phyloP scores from a whole-genome alignment of 2,888 invertebrate species.

The Drosophila fungiperda region DNA sequence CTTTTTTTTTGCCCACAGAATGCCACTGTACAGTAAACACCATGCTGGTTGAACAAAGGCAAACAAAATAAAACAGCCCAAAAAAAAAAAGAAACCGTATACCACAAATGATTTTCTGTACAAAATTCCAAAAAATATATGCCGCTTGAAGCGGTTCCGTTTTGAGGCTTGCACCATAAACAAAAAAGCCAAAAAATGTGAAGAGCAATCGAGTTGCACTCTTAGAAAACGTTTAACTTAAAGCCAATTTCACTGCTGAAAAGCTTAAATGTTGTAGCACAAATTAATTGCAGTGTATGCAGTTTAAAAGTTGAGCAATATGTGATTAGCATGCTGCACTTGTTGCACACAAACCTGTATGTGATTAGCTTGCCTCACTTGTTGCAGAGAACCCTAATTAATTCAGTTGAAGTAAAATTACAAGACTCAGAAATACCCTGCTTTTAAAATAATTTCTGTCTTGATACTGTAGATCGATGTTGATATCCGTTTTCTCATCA shows the following conservation, averaged over 20 bases:
- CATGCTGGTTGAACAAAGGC: constrained; percentile 9
- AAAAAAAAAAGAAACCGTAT: constrained; percentile 53
- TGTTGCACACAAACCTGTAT: background rate
- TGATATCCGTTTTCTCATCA: no score
- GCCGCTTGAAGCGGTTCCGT: constrained; percentile 64
- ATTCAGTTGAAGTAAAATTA: background rate
- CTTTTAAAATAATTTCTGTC: no score
- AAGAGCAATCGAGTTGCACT: constrained; percentile 16
- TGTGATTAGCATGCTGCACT: background rate
- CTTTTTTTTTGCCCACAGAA: constrained; percentile 16
- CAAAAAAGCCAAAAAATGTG: constrained; percentile 24
- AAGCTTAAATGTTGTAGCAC: background rate
- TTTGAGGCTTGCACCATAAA: constrained; percentile 53
- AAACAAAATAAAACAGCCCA: background rate
- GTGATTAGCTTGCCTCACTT: background rate
- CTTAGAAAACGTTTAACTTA: constrained; percentile 1
- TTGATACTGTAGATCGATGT: no score
- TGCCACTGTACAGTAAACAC: constrained; percentile 25
- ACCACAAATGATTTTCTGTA: constrained; percentile 61
- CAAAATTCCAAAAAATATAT: constrained; percentile 38
- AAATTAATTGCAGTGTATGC: background rate
- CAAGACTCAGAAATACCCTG: background rate
- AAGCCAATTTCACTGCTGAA: background rate
- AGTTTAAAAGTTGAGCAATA: background rate
- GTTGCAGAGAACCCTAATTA: background rate